These are phyloP conservation scores for Ceratina australensis DNA, from an alignment of 1,140 invertebrate genomes.

Conservation along the genomic window DNA sequence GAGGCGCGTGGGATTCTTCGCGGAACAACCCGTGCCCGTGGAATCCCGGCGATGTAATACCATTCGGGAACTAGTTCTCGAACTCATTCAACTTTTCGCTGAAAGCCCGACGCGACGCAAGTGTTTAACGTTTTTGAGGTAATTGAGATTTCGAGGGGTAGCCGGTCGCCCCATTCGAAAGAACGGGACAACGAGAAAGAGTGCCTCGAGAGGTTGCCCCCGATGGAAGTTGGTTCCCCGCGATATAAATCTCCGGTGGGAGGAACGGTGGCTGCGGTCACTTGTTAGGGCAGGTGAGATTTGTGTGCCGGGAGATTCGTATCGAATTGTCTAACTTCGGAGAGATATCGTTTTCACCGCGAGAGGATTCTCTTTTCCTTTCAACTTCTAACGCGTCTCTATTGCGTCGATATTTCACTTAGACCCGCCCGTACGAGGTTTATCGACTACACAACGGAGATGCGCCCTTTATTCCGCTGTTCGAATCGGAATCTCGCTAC, in stretches of 20 bases:
- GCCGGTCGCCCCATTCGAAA: not conserved
- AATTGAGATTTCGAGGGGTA: not conserved
- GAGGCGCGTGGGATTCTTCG: not conserved
- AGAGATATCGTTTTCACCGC: conserved; percentile 6
- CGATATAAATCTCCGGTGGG: conserved; percentile 1
- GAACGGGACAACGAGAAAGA: not conserved
- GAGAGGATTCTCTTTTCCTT: not conserved
- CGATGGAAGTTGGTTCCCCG: not conserved
- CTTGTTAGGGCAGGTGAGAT: not conserved
- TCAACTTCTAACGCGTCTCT: not conserved
- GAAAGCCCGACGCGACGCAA: not conserved
- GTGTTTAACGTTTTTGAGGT: conserved; percentile 2
- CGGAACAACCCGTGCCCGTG: no score
- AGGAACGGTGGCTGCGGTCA: not conserved
- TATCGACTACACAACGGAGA: no score
- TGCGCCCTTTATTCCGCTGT: no score
- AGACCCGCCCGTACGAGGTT: not conserved
- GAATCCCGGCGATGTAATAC: not conserved
- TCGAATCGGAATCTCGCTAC: no score
- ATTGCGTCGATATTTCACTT: not conserved
- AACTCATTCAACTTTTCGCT: conserved; percentile 11
- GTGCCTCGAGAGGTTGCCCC: no score
- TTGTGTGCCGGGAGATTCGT: not conserved
- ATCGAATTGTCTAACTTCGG: not conserved
- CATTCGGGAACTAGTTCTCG: not conserved